These are phyloP conservation scores for Microcebus tavaratra DNA, from an alignment of 2,113 vertebrate genomes.

Conservation along the genomic window DNA sequence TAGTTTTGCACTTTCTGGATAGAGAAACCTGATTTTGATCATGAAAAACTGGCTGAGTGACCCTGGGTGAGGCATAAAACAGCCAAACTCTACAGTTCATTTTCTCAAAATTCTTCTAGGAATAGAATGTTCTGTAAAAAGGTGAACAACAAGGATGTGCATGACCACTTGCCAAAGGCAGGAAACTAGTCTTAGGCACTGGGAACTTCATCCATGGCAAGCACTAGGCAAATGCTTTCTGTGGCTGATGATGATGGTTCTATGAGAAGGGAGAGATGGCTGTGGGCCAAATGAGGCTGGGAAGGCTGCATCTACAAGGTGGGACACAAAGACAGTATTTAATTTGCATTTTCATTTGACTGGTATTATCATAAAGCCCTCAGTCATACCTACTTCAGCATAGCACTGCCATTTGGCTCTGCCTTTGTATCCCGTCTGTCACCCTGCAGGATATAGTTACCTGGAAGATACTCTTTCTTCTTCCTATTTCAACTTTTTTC, in stretches of 20 bases:
- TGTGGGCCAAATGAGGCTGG: neutral
- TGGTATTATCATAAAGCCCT: neutral
- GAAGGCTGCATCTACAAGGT: neutral
- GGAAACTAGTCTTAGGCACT: neutral
- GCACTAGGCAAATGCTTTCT: neutral
- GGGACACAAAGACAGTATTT: neutral
- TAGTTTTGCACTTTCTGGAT: neutral
- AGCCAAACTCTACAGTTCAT: neutral
- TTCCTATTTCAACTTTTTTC: neutral
- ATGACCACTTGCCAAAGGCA: neutral
- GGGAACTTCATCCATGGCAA: neutral
- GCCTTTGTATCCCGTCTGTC: neutral
- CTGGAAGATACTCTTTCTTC: neutral
- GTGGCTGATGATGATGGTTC: neutral
- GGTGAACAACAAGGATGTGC: neutral
- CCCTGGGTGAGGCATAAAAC: neutral
- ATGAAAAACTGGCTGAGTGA: neutral
- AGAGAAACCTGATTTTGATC: neutral
- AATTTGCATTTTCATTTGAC: constrained; percentile 30
- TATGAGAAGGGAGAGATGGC: neutral
- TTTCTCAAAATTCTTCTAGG: neutral
- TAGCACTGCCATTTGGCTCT: neutral
- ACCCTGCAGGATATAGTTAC: neutral
- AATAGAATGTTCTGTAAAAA: neutral
- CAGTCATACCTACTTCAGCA: neutral